phyloP scores from a whole-genome alignment of 1,140 invertebrate genomes.

The Protaetia brevitarsis region DNA sequence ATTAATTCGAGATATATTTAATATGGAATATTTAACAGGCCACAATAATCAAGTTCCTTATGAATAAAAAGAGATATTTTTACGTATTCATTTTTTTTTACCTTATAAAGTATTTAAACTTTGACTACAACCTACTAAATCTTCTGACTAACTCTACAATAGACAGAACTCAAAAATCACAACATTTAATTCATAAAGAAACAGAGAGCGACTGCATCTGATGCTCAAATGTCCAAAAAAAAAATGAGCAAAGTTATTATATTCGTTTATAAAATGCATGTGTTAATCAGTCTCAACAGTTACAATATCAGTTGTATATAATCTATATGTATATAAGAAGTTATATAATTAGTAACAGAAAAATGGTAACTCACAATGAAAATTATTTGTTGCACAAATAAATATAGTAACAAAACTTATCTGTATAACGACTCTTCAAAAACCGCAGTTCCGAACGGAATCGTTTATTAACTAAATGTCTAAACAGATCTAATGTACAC shows the following conservation, averaged over 20 bases:
- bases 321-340: conserved; percentile 4
- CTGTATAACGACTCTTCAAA: neutral
- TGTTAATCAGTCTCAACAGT: conserved; percentile 7
- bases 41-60: neutral
- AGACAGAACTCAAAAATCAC: conserved; percentile 8
- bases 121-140: conserved; percentile 14
- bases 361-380: conserved; percentile 10
- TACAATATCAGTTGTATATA: conserved; percentile 16
- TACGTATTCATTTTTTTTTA: conserved; percentile 1
- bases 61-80: neutral
- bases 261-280: too few species aligned
- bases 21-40: conserved; percentile 10
- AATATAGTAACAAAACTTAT: neutral
- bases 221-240: neutral
- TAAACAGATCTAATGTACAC: neutral
- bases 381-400: conserved; percentile 8
- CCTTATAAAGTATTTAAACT: neutral
- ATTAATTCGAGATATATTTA: conserved; percentile 4
- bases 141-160: conserved; percentile 11
- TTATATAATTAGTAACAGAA: conserved; percentile 1
- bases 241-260: conserved; percentile 5
- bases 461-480: neutral
- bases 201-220: neutral
- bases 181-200: conserved; percentile 8
- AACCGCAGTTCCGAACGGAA: too few species aligned